Evolutionary conservation across 2,113 vertebrate species (phyloP).

Genomic region (Salvator merianae): DNA sequence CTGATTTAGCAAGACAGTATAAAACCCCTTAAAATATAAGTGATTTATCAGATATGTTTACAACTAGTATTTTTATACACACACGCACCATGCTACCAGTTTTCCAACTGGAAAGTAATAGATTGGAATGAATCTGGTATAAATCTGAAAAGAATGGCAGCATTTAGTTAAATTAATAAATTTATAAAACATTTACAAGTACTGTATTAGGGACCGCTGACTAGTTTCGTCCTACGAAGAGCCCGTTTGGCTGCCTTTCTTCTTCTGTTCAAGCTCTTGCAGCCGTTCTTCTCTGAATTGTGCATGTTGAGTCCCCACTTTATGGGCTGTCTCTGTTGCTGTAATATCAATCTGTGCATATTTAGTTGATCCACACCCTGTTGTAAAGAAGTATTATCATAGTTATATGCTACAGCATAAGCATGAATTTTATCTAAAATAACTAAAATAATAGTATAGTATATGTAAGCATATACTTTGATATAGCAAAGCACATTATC

Average conservation of each 20-base stretch:
- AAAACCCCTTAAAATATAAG: conserved; percentile 8
- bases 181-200: neutral
- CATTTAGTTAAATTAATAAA: neutral
- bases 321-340: conserved; percentile 84
- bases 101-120: conserved; percentile 15
- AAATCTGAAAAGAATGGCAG: neutral
- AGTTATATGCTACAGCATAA: neutral
- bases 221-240: neutral
- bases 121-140: conserved; percentile 35
- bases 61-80: neutral
- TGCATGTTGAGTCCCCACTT: conserved; percentile 81
- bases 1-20: neutral
- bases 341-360: conserved; percentile 84
- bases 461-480: too few species aligned
- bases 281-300: conserved; percentile 80
- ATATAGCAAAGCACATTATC: too few species aligned
- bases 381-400: neutral
- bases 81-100: conserved; percentile 9
- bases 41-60: conserved; percentile 11
- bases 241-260: conserved; percentile 72
- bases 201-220: neutral
- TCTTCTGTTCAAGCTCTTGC: conserved; percentile 80
- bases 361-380: conserved; percentile 77
- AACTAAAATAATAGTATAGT: neutral
- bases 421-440: neutral